Evolutionary conservation across 2,888 invertebrate species (phyloP), one percentile per base, ranked within the genome.

Genomic region (Conus canariensis): DNA sequence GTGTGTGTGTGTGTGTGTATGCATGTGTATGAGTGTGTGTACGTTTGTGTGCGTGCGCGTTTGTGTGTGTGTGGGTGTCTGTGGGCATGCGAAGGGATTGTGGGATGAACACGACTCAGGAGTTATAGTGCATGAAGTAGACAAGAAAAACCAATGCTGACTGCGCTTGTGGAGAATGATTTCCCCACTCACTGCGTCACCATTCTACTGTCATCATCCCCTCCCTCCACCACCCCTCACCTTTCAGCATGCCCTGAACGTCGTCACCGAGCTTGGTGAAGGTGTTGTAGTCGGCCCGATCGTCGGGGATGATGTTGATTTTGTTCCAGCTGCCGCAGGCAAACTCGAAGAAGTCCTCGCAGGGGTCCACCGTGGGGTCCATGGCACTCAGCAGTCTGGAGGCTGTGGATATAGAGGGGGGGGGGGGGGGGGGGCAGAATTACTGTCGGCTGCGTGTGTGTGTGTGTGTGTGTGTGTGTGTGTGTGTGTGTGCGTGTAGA

Each of bases 321-420:
- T 97, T 98, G 96, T 98, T 98, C 98, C 98, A 98, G 30, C 98
- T 97, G 22, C 98, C 98, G 95, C 98, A 98, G 19, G 98, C 98
- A 96, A 97, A 98, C 94, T 98, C 97, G 96, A 98, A 98, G 96
- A 98, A 98, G 95, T 98, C 98, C 74, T 97, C 97, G 96, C 98
- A 98, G 0, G 98, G 98, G 95, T 98, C 97, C 0, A 97, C 97
- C 0, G 97, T 97, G 86, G 97, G 97, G 95, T 98, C 98, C 98
- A 98, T 98, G 19, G 98, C 98, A 58, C 97, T 97, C 93, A 98
- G 96, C 91, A 98, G 96, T 58, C 98, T 98, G 14, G 98, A 97
- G 88, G 98, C 98, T 98, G 93, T 25, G 90, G 45, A 45, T 3
- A 45, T 45, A 45, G 1, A 3, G 45, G 4, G 2, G 45, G 45